Evolutionary conservation across 1,140 invertebrate species (phyloP), one percentile per base, ranked within the genome.

Genomic region (Panagrolaimus sp.): DNA sequence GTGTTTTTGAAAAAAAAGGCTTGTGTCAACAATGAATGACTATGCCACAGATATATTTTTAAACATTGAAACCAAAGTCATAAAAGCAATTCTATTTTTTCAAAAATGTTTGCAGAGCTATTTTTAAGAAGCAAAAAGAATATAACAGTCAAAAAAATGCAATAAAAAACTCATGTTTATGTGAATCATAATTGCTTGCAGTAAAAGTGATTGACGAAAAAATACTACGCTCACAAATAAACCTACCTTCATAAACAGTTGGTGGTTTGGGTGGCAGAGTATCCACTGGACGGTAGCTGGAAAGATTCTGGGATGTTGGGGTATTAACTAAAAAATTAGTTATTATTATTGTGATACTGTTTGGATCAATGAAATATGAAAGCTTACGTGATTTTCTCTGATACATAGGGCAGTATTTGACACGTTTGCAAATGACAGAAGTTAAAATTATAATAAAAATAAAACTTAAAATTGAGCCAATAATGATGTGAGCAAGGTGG

Each of bases 401-500:
- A 27, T 57, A 57, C 51, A 57, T 57, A 11, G 66, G 66, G 38
- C 66, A 67, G 48, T 65, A 63, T n/a, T 16, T 23, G 43, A 67
- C 66, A n/a, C 66, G 48, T 63, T 67, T 67, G 51, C 66, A 67
- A 45, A 67, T 67, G 20, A 67, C 25, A n/a, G 66, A 67, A 9
- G 66, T 44, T 2, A 67, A 20, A 20, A 67, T 45, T n/a, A 67
- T 67, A 44, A 45, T 23, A 1, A 67, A 44, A 61, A 67, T 53
- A 16, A 46, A 62, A 38, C 20, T n/a, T 16, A 38, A 13, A 46
- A 67, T 67, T n/a, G 47, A 31, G 14, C 16, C 46, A 46, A 67
- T 67, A 25, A 67, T 63, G 43, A 67, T 67, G 25, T 61, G 43
- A 25, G 66, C 66, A 51, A 67, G 23, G 23, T 67, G 46, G 14